phyloP scores from a whole-genome alignment of 2,113 vertebrate genomes.

The Gnathonemus echidnorhynchus region DNA sequence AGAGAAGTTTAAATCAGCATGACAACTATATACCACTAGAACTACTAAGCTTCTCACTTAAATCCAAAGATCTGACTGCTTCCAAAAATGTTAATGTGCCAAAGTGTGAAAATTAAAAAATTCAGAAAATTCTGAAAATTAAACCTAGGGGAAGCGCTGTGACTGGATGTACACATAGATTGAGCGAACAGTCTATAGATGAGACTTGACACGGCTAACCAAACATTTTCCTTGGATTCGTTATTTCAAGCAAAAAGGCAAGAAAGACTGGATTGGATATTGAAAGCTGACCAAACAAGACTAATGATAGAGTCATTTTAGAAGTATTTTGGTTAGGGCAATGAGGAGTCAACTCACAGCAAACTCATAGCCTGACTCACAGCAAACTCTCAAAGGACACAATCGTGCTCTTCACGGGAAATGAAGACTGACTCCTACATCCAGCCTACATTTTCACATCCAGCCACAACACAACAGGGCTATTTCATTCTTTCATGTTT shows the following conservation, averaged over 20 bases:
- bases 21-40: background rate
- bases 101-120: background rate
- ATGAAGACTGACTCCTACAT: background rate
- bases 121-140: background rate
- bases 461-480: slow-evolving; percentile 7
- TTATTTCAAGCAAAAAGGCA: background rate
- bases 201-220: background rate
- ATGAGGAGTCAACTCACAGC: background rate
- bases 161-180: background rate
- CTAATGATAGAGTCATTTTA: background rate
- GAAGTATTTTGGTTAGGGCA: background rate
- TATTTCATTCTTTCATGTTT: slow-evolving; percentile 39
- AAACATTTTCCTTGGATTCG: background rate
- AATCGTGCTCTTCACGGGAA: background rate
- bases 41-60: background rate
- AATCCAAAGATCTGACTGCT: background rate
- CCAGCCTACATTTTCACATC: background rate
- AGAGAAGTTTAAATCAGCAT: background rate
- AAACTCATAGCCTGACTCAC: background rate
- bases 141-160: background rate
- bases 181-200: background rate
- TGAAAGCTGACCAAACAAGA: background rate
- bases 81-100: background rate
- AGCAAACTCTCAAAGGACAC: background rate
- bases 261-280: background rate